Conservation (phyloP, 2,888 invertebrate species). For the Scrobipalpa costella region DNA sequence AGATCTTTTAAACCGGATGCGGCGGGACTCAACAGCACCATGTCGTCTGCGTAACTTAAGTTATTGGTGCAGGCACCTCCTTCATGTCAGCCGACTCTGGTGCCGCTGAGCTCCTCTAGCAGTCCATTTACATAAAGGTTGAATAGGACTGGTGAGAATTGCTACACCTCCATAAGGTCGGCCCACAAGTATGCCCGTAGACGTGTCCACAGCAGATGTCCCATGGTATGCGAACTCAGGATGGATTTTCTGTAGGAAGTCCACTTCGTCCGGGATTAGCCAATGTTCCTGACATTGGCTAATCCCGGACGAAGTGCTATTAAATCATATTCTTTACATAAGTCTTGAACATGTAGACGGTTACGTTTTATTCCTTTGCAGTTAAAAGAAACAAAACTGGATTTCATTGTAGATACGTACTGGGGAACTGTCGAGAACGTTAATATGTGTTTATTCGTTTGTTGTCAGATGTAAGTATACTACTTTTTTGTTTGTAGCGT, state of each 20-base stretch:
- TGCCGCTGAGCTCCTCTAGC: too few relatives aligned
- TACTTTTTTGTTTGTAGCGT: not conserved
- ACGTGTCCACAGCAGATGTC: conserved; percentile 9
- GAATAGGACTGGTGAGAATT: too few relatives aligned
- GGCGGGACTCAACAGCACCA: too few relatives aligned
- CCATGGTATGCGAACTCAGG: conserved; percentile 7
- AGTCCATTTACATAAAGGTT: too few relatives aligned
- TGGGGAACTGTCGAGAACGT: too few relatives aligned
- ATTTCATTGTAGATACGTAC: not conserved
- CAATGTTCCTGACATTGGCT: conserved; percentile 27
- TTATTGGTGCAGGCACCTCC: too few relatives aligned
- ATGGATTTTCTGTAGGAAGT: too few relatives aligned
- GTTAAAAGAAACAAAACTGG: conserved; percentile 23
- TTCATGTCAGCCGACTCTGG: too few relatives aligned
- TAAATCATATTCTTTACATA: not conserved
- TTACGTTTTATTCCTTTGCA: conserved; percentile 27
- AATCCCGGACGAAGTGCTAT: conserved; percentile 20
- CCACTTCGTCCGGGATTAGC: conserved; percentile 21
- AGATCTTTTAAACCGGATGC: too few relatives aligned
- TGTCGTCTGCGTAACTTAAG: too few relatives aligned
- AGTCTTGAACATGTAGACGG: conserved; percentile 11
- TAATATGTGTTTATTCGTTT: too few relatives aligned
- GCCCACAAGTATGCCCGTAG: not conserved
- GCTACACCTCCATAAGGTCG: conserved; percentile 21
- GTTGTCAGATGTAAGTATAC: too few relatives aligned